Conservation (phyloP, 2,113 vertebrate species). For the Alethe diademata region DNA sequence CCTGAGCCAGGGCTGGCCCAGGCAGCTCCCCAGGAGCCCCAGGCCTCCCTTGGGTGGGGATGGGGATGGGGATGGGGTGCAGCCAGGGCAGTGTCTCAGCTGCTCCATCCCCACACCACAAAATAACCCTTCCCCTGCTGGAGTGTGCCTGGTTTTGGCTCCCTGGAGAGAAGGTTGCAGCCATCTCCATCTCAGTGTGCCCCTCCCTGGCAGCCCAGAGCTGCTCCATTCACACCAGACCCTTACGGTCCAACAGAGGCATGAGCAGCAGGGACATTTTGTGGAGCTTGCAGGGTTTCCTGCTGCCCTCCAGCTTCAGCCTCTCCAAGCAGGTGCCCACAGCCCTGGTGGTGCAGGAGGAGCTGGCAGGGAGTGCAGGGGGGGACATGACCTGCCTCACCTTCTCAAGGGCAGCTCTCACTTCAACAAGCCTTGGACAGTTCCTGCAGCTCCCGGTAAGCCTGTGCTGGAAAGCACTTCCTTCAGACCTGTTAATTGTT, state of each 20-base stretch:
- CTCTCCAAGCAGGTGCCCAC: not conserved
- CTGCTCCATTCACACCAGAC: not conserved
- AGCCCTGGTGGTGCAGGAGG: not conserved
- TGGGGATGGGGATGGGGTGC: not conserved
- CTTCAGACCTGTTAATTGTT: conserved; percentile 25
- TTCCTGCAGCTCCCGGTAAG: not conserved
- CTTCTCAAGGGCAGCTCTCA: not conserved
- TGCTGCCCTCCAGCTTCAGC: not conserved
- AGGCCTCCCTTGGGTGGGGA: no score
- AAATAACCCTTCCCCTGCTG: not conserved
- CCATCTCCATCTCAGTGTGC: not conserved
- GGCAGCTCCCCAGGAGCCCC: not conserved
- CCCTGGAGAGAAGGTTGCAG: not conserved
- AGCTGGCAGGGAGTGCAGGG: not conserved
- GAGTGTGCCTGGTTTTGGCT: not conserved
- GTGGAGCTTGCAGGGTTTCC: not conserved
- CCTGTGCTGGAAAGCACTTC: not conserved
- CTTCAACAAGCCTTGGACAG: not conserved
- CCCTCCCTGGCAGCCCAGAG: not conserved
- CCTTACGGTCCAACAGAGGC: rapidly evolving
- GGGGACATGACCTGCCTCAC: not conserved
- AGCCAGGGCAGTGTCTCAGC: rapidly evolving
- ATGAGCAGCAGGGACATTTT: not conserved
- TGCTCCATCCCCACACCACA: rapidly evolving
- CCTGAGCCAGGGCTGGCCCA: not conserved